These are phyloP conservation scores for Sebastes itinus DNA, from an alignment of 2,797 vertebrate species.

Conservation along the genomic window DNA sequence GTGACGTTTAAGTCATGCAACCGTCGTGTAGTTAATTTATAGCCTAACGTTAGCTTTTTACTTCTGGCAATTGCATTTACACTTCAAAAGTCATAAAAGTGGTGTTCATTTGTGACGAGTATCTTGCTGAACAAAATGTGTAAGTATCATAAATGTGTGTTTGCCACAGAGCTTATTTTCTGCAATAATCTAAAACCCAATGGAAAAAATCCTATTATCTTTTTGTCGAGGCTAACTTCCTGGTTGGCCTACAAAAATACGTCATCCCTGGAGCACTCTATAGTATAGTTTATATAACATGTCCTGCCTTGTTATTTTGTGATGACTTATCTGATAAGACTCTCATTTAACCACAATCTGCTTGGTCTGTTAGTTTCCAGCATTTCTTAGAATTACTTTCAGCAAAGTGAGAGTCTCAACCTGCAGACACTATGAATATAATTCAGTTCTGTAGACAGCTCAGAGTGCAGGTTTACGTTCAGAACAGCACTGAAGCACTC, in stretches of 20 bases:
- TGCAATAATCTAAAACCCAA: not conserved
- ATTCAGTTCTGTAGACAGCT: not conserved
- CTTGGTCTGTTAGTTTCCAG: not conserved
- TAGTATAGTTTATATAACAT: not conserved
- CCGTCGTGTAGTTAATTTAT: not conserved
- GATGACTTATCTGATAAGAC: not conserved
- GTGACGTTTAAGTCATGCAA: not conserved
- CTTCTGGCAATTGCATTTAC: not conserved
- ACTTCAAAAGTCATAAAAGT: not conserved
- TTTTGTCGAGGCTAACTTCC: not conserved
- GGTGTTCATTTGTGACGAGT: not conserved
- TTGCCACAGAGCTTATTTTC: not conserved
- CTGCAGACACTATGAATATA: not conserved
- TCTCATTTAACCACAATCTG: not conserved
- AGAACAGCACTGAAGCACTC: not conserved
- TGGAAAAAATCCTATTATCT: not conserved
- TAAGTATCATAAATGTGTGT: too few relatives aligned
- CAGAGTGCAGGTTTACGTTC: not conserved
- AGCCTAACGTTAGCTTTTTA: not conserved
- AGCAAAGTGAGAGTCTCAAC: not conserved
- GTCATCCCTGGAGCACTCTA: too few relatives aligned
- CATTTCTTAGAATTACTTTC: slow-evolving; percentile 1
- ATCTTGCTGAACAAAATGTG: not conserved
- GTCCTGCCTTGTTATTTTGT: not conserved
- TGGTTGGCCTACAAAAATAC: too few relatives aligned